Percentiles rank a stretch among this genome's conserved stretches.
Conservation (phyloP, 1,140 invertebrate species). For the Antheraea pernyi region DNA sequence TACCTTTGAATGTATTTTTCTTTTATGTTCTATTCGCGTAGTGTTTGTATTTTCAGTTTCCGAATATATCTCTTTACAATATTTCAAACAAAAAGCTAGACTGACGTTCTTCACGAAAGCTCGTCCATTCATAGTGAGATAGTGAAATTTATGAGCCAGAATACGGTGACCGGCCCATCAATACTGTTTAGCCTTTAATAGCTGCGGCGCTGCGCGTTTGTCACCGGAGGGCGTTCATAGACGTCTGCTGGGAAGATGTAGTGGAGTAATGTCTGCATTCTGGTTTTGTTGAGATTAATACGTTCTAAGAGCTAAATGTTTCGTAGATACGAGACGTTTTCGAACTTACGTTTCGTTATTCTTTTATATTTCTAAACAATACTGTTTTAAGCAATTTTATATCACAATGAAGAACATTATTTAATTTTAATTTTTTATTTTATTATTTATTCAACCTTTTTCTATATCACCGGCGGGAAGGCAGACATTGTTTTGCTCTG, state of each 20-base stretch:
- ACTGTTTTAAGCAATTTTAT: no score
- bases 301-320: background rate
- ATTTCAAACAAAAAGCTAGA: background rate
- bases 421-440: no score
- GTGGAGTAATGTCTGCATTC: background rate
- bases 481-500: no score
- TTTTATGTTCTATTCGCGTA: background rate
- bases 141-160: constrained; percentile 57
- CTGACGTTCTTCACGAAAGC: background rate
- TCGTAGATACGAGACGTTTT: background rate
- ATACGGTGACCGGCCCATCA: constrained; percentile 38
- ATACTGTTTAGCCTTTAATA: constrained; percentile 54
- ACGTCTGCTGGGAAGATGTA: constrained; percentile 26
- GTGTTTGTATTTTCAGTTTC: background rate
- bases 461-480: no score
- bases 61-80: background rate
- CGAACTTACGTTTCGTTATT: background rate
- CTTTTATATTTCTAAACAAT: no score
- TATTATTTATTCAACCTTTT: no score
- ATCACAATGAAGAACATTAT: no score
- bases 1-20: background rate
- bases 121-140: background rate
- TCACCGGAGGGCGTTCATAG: constrained; percentile 26
- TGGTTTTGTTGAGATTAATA: constrained; percentile 3
- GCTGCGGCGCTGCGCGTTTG: constrained; percentile 42